phyloP scores from a whole-genome alignment of 2,888 invertebrate genomes.

The Xestia c-nigrum region DNA sequence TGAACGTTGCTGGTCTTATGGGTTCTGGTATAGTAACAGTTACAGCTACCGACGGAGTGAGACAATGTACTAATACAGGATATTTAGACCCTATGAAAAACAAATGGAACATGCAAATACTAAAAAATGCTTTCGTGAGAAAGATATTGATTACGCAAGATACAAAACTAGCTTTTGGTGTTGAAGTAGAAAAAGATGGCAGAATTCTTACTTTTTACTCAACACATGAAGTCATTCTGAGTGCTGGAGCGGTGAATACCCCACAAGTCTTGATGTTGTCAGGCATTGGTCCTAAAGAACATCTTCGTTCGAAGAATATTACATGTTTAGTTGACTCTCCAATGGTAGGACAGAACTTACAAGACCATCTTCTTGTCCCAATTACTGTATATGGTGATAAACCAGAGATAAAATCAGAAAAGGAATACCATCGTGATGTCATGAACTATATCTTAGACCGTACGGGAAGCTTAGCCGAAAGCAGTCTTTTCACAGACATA shows the following conservation, averaged over 20 bases:
- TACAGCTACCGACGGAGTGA: constrained; percentile 84
- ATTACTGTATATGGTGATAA: constrained; percentile 49
- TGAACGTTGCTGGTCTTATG: constrained; percentile 77
- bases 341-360: constrained; percentile 54
- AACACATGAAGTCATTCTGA: constrained; percentile 79
- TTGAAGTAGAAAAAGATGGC: constrained; percentile 45
- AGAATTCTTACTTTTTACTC: constrained; percentile 42
- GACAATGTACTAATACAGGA: constrained; percentile 91
- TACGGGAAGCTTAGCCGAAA: constrained; percentile 40
- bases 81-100: constrained; percentile 77
- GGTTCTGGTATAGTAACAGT: constrained; percentile 83
- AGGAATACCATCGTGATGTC: constrained; percentile 32
- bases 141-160: constrained; percentile 53
- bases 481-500: constrained; percentile 46
- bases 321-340: constrained; percentile 75
- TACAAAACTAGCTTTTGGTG: constrained; percentile 54
- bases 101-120: constrained; percentile 60
- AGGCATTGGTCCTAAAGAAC: constrained; percentile 80
- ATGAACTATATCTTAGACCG: constrained; percentile 43
- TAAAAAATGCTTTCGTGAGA: constrained; percentile 53
- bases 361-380: constrained; percentile 50
- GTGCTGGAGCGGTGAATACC: constrained; percentile 81
- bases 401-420: constrained; percentile 27
- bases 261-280: constrained; percentile 83
- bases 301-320: constrained; percentile 74